Percentiles rank a stretch among this genome's conserved stretches.
phyloP scores from a whole-genome alignment of 2,113 vertebrate species.

The Caranx ignobilis region DNA sequence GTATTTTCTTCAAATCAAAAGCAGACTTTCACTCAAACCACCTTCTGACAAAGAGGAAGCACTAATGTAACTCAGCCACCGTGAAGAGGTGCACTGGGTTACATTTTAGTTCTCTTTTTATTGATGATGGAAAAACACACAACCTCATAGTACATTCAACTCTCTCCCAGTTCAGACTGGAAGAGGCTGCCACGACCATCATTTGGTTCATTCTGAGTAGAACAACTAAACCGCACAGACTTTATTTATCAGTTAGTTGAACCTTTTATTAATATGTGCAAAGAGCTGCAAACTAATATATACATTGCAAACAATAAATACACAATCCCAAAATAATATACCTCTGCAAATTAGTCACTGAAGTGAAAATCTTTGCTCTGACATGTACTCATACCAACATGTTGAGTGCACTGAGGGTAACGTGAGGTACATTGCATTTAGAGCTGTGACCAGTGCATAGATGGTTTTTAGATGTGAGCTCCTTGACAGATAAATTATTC shows the following conservation, averaged over 20 bases:
- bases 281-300: constrained; percentile 91
- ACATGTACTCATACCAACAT: constrained; percentile 32
- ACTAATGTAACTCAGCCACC: constrained; percentile 76
- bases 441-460: constrained; percentile 59
- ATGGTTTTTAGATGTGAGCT: not conserved
- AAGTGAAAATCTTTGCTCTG: constrained; percentile 89
- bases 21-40: constrained; percentile 73
- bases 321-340: constrained; percentile 83
- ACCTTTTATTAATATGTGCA: constrained; percentile 87
- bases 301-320: constrained; percentile 88
- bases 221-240: constrained; percentile 81
- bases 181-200: constrained; percentile 59
- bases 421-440: constrained; percentile 46
- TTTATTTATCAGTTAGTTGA: constrained; percentile 81
- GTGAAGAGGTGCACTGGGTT: constrained; percentile 57
- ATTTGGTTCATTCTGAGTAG: constrained; percentile 76
- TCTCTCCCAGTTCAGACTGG: constrained; percentile 53
- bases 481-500: constrained; percentile 7
- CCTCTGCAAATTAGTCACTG: constrained; percentile 85
- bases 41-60: constrained; percentile 80
- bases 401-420: constrained; percentile 1
- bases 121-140: constrained; percentile 60
- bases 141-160: constrained; percentile 81
- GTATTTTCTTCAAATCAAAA: constrained; percentile 67
- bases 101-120: constrained; percentile 58